phyloP scores from a whole-genome alignment of 2,888 invertebrate genomes.

The Eutolmus rufibarbis region DNA sequence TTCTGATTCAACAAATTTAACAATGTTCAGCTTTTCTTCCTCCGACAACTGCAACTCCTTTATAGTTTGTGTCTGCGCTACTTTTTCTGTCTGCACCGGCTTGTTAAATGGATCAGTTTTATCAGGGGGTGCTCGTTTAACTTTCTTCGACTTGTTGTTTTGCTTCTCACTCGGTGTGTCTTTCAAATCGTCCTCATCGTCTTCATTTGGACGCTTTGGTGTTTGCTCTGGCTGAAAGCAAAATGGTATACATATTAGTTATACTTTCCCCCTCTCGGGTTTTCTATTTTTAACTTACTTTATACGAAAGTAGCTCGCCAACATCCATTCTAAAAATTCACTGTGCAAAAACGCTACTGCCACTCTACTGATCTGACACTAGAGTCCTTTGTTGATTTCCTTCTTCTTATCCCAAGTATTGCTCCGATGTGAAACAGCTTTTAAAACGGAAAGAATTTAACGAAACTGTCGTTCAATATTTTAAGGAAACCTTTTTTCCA shows the following conservation, averaged over 20 bases:
- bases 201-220: constrained; percentile 70
- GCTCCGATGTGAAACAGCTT: neutral
- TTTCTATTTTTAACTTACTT: constrained; percentile 56
- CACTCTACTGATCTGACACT: neutral
- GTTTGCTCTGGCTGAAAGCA: constrained; percentile 78
- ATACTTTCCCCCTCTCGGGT: neutral
- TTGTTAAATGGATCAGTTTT: constrained; percentile 64
- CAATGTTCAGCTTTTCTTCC: constrained; percentile 80
- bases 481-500: too few relatives aligned
- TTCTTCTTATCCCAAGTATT: neutral
- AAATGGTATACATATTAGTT: neutral
- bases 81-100: constrained; percentile 51
- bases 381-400: neutral
- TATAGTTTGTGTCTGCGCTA: constrained; percentile 56
- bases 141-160: constrained; percentile 68
- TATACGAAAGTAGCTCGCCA: constrained; percentile 68
- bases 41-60: constrained; percentile 72
- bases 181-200: constrained; percentile 72
- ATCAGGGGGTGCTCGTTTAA: constrained; percentile 68
- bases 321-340: constrained; percentile 64
- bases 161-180: constrained; percentile 58
- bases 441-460: neutral
- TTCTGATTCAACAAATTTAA: constrained; percentile 84
- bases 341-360: too few relatives aligned
- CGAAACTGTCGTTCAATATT: neutral